These are phyloP conservation scores for Anolis apletophallus DNA, from an alignment of 2,797 vertebrate genomes.

Conservation along the genomic window DNA sequence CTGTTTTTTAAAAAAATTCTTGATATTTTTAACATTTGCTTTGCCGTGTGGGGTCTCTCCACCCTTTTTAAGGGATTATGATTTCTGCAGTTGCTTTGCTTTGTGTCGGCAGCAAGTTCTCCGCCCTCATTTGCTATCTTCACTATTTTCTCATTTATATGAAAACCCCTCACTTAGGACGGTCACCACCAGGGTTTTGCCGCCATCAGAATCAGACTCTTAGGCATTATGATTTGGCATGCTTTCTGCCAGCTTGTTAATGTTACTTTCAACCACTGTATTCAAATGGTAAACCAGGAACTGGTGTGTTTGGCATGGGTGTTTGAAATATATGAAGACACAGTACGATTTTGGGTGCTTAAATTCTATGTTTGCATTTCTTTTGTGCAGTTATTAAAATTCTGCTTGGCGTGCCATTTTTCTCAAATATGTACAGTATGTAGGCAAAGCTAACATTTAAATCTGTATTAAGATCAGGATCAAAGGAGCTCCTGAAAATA, in stretches of 20 bases:
- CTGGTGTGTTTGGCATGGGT: constrained; percentile 40
- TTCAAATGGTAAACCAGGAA: constrained; percentile 65
- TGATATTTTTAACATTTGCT: neutral
- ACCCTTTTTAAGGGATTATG: constrained; percentile 4
- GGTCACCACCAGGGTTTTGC: constrained; percentile 73
- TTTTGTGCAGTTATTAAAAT: constrained; percentile 70
- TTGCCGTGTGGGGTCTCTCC: neutral
- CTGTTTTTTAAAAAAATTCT: constrained; percentile 41
- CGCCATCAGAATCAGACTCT: constrained; percentile 62
- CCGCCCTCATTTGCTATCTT: constrained; percentile 50
- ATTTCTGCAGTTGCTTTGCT: constrained; percentile 2
- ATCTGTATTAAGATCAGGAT: neutral
- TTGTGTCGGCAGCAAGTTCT: neutral
- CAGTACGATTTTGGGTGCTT: constrained; percentile 67
- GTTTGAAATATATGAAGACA: constrained; percentile 54
- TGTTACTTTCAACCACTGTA: constrained; percentile 73
- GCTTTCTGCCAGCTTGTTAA: constrained; percentile 70
- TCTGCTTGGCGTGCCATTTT: constrained; percentile 50
- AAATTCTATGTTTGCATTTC: constrained; percentile 70
- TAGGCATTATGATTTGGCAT: constrained; percentile 64
- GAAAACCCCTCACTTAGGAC: constrained; percentile 63
- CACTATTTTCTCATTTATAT: constrained; percentile 56
- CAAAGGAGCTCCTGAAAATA: constrained; percentile 24
- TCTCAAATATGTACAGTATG: constrained; percentile 44
- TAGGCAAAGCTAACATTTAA: constrained; percentile 33